These are phyloP conservation scores for Siphlonurus alternatus DNA, from an alignment of 2,888 invertebrate genomes.

Conservation along the genomic window DNA sequence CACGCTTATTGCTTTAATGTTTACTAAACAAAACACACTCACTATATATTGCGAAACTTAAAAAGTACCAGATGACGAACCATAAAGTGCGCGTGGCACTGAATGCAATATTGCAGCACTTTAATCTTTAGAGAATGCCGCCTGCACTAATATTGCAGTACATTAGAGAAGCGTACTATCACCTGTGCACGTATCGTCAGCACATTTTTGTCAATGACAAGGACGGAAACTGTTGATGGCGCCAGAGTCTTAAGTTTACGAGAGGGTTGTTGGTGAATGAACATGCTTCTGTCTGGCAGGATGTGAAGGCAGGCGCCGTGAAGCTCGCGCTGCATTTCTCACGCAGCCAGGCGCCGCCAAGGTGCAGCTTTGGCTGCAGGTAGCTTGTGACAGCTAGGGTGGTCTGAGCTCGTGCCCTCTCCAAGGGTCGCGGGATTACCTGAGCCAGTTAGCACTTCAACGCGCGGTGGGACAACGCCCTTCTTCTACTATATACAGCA, in stretches of 20 bases:
- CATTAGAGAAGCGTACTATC: neutral
- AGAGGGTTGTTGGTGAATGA: neutral
- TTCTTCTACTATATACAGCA: neutral
- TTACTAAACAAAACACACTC: neutral
- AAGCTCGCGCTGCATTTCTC: neutral
- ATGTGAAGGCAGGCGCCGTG: neutral
- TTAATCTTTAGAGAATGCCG: neutral
- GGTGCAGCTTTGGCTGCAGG: too few species aligned
- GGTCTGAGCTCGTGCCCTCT: neutral
- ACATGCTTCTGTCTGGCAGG: neutral
- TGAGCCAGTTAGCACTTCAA: neutral
- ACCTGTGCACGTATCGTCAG: too few species aligned
- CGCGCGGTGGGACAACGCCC: neutral
- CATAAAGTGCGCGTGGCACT: too few species aligned
- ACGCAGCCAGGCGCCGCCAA: too few species aligned
- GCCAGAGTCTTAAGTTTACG: neutral
- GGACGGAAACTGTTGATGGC: neutral
- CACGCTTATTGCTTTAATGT: neutral
- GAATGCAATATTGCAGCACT: too few species aligned
- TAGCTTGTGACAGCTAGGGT: neutral
- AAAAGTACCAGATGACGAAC: neutral
- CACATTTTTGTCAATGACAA: too few species aligned
- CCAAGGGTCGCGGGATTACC: neutral
- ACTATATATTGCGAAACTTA: neutral
- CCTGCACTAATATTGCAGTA: neutral